Conservation (phyloP, 2,113 vertebrate species). For the Eleginops maclovinus region DNA sequence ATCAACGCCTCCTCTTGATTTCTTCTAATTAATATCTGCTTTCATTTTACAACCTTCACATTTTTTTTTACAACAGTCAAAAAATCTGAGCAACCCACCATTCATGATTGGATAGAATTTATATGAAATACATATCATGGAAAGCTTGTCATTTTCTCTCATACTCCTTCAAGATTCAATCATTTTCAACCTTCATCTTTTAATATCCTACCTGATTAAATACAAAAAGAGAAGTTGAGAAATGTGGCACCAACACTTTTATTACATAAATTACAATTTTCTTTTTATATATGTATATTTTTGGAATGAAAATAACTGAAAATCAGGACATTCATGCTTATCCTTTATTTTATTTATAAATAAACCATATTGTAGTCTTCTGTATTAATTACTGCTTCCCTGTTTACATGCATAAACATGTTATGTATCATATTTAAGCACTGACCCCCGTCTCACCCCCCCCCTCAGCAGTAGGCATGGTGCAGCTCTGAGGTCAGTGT, state of each 20-base stretch:
- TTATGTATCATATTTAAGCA: neutral
- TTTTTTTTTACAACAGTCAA: too few relatives aligned
- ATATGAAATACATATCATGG: too few relatives aligned
- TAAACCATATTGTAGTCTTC: neutral
- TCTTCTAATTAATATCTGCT: neutral
- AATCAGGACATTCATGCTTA: neutral
- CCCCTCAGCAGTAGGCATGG: neutral
- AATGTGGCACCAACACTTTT: neutral
- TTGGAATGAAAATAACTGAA: neutral
- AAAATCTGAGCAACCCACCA: too few relatives aligned
- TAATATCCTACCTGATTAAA: neutral
- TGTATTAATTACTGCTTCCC: neutral
- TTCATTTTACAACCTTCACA: neutral
- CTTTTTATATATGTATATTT: too few relatives aligned
- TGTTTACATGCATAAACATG: neutral
- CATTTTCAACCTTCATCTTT: neutral
- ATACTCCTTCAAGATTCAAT: neutral
- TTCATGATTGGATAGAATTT: too few relatives aligned
- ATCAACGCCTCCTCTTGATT: neutral
- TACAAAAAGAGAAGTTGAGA: neutral
- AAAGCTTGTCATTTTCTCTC: neutral
- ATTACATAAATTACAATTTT: too few relatives aligned
- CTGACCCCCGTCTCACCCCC: neutral
- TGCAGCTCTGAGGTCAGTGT: conserved; percentile 51
- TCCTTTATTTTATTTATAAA: neutral